Evolutionary conservation across 2,113 vertebrate genomes (phyloP).

Genomic region (Lutjanus erythropterus): DNA sequence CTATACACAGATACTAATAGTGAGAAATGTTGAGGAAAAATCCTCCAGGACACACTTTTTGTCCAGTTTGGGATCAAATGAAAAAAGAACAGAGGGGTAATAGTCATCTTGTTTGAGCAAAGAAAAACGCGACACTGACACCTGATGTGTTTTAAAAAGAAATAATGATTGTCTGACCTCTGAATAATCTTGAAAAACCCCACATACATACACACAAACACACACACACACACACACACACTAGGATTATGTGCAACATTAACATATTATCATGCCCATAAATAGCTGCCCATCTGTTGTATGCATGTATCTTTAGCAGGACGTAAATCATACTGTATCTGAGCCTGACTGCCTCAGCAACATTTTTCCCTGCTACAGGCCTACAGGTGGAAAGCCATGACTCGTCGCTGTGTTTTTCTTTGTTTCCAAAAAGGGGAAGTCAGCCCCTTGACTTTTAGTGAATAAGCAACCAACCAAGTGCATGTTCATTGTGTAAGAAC

Average conservation of each 20-base stretch:
- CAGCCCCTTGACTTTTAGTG: constrained; percentile 45
- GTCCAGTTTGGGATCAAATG: neutral
- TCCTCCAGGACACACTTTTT: neutral
- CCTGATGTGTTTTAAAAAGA: neutral
- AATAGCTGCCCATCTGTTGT: constrained; percentile 28
- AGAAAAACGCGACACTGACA: neutral
- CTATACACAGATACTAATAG: neutral
- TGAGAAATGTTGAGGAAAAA: neutral
- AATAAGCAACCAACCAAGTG: constrained; percentile 58
- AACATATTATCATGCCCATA: constrained; percentile 20
- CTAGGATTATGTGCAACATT: constrained; percentile 8
- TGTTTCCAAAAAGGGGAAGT: constrained; percentile 53
- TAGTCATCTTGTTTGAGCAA: neutral
- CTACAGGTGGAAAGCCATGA: constrained; percentile 35
- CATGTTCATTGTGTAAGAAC: constrained; percentile 72
- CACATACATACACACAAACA: neutral
- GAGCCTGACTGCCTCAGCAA: constrained; percentile 49
- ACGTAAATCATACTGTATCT: constrained; percentile 37
- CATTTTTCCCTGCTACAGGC: constrained; percentile 18
- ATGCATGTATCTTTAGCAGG: constrained; percentile 25
- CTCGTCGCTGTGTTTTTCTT: constrained; percentile 51
- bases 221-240: constrained; percentile 4
- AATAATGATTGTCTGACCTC: neutral
- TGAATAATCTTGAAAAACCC: neutral
- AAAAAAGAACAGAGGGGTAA: neutral